Conservation (phyloP, 2,797 vertebrate genomes). For the Chrysocyon brachyurus region DNA sequence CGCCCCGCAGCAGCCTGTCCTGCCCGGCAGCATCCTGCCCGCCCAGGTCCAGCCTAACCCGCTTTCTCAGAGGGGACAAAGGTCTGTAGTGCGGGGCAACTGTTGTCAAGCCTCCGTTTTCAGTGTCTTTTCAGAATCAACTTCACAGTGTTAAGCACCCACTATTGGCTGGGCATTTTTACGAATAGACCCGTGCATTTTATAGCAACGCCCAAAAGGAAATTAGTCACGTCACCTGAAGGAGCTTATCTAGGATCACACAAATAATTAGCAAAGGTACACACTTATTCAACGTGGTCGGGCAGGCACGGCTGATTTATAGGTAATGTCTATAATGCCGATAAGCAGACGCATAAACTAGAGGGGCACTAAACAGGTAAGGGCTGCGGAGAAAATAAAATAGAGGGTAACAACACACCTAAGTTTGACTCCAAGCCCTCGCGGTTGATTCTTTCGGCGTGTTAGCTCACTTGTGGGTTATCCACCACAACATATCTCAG, state of each 20-base stretch:
- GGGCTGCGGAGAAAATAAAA: background rate
- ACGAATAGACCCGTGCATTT: background rate
- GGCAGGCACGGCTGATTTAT: background rate
- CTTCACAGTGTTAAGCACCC: background rate
- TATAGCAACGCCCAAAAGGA: background rate
- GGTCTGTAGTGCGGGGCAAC: background rate
- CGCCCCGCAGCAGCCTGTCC: no score
- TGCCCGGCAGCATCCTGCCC: no score
- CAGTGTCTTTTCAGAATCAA: background rate
- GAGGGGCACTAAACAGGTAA: background rate
- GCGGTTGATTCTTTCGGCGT: background rate
- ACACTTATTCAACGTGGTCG: background rate
- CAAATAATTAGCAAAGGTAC: background rate
- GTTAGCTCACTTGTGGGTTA: background rate
- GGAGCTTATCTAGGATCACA: background rate
- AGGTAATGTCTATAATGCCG: background rate
- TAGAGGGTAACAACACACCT: background rate
- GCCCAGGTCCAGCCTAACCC: no score
- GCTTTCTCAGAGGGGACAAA: background rate
- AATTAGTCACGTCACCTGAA: background rate
- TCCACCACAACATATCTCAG: background rate
- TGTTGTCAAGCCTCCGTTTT: background rate
- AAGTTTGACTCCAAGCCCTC: background rate
- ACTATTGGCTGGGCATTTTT: background rate
- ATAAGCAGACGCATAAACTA: background rate